These are phyloP conservation scores for Scolopax rusticola DNA, from an alignment of 2,797 vertebrate species.

Conservation along the genomic window DNA sequence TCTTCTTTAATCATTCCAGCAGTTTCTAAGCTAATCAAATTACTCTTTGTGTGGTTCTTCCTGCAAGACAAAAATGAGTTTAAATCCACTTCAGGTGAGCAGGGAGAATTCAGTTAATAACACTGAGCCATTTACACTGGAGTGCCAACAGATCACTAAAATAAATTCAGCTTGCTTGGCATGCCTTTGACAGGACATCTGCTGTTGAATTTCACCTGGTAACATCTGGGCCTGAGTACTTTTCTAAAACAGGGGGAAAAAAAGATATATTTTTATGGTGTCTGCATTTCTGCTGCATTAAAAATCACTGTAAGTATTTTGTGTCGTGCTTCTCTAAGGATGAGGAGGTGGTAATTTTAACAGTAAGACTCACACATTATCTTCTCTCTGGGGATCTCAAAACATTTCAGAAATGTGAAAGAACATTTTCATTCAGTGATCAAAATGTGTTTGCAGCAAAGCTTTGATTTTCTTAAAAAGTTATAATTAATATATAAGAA, in stretches of 20 bases:
- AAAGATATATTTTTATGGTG: neutral
- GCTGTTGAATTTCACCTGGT: conserved; percentile 37
- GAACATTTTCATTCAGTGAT: neutral
- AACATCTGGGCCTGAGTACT: neutral
- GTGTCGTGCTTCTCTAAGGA: neutral
- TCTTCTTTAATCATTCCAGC: conserved; percentile 4
- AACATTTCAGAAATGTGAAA: neutral
- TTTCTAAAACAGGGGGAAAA: neutral
- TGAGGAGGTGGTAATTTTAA: neutral
- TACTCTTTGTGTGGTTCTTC: neutral
- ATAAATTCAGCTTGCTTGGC: conserved; percentile 10
- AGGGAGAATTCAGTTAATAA: conserved; percentile 15
- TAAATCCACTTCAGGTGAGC: conserved; percentile 24
- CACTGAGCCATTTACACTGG: neutral
- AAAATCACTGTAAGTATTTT: neutral
- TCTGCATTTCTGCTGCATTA: neutral
- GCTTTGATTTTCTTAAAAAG: conserved; percentile 9
- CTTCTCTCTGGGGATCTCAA: conserved; percentile 2
- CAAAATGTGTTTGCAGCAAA: conserved; percentile 11
- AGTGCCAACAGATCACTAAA: conserved; percentile 18
- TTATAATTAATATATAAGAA: conserved; percentile 3
- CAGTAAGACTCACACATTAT: neutral
- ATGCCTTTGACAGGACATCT: conserved; percentile 13
- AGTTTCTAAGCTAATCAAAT: neutral
- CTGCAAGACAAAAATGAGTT: conserved; percentile 1